These are phyloP conservation scores for Lingula anatina DNA, from an alignment of 2,888 invertebrate species.

Conservation along the genomic window DNA sequence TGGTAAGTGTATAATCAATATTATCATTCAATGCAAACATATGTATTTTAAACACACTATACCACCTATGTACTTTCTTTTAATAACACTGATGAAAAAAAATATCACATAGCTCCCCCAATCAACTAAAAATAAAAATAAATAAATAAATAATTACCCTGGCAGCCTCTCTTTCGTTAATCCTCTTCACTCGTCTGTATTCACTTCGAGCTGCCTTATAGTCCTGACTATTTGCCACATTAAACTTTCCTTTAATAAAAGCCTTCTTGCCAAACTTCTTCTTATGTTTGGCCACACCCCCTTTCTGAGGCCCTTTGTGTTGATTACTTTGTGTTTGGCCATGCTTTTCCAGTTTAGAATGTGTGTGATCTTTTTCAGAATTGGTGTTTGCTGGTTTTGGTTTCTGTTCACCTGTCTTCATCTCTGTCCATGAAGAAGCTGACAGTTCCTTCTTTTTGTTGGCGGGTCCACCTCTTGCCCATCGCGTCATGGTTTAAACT, in stretches of 20 bases:
- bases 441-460: constrained; percentile 22
- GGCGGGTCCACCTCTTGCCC: constrained; percentile 20
- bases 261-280: constrained; percentile 6
- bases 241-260: constrained; percentile 3
- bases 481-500: constrained; percentile 30
- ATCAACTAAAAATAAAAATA: too few species aligned
- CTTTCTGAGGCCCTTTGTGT: constrained; percentile 8
- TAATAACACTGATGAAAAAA: too few species aligned
- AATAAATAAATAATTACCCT: too few species aligned
- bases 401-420: constrained; percentile 10
- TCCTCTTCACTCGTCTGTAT: constrained; percentile 23
- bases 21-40: too few species aligned
- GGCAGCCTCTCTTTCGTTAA: constrained; percentile 16
- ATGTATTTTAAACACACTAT: too few species aligned
- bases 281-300: constrained; percentile 3
- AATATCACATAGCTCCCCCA: too few species aligned
- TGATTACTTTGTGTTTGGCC: constrained; percentile 3
- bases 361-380: constrained; percentile 2
- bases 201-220: constrained; percentile 26
- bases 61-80: too few species aligned
- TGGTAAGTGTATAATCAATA: too few species aligned
- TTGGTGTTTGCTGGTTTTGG: constrained; percentile 4
- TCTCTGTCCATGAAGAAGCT: constrained; percentile 22
- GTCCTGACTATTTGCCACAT: constrained; percentile 4
- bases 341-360: constrained; percentile 5